Conservation (phyloP, 2,113 vertebrate genomes). For the Nymphicus hollandicus region DNA sequence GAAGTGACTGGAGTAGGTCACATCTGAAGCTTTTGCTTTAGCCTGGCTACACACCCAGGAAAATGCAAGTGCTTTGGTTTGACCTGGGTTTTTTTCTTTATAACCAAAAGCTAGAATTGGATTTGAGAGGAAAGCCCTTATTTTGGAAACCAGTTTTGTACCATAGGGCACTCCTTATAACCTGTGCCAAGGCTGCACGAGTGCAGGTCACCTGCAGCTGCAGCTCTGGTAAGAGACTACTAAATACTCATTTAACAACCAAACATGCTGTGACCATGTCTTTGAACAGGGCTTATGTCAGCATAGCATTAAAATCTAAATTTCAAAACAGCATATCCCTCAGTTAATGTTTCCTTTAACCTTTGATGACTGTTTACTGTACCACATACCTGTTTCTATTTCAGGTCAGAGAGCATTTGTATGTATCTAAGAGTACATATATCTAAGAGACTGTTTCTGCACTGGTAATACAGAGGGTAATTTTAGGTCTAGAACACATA, state of each 20-base stretch:
- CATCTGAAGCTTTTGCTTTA: not conserved
- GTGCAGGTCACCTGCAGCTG: not conserved
- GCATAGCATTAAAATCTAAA: not conserved
- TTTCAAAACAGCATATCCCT: slow-evolving; percentile 2
- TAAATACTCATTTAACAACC: not conserved
- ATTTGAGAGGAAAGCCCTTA: not conserved
- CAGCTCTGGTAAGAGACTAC: not conserved
- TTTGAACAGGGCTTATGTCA: slow-evolving; percentile 5
- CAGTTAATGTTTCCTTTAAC: not conserved
- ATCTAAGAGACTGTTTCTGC: not conserved
- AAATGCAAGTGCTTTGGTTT: not conserved
- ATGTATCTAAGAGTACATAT: not conserved
- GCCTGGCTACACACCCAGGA: not conserved
- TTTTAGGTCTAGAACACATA: slow-evolving; percentile 21
- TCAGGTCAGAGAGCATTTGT: slow-evolving; percentile 1
- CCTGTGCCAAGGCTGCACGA: not conserved
- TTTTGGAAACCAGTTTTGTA: not conserved
- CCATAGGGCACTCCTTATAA: not conserved
- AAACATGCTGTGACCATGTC: not conserved
- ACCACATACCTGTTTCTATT: slow-evolving; percentile 46
- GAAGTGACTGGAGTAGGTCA: not conserved
- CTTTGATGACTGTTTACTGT: slow-evolving; percentile 41
- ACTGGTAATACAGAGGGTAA: slow-evolving; percentile 23
- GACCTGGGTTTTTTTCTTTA: not conserved
- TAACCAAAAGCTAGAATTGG: not conserved